Base-by-base conservation (phyloP, 2,888 invertebrate species). In the Cerceris ruficornis region DNA sequence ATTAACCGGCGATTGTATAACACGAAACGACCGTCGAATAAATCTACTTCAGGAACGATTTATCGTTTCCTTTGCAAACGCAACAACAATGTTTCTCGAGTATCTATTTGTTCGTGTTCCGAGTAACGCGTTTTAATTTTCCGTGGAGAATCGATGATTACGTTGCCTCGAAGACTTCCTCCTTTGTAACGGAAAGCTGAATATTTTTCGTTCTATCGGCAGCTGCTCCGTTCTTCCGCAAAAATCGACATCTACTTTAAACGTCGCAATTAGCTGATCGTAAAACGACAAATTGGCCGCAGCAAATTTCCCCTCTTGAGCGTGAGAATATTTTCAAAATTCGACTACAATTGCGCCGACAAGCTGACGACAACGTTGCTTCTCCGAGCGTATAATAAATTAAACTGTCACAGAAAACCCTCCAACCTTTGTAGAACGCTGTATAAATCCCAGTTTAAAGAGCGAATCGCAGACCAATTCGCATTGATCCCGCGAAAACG, bases 381-480 rank as follows among this genome's bases (percentile, higher is more conserved):
- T 28, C 28, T 28, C 28, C 28, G 28, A 28, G 28, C 2, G 2
- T 2, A 28, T 28, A 1, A 4, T 28, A 1, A 28, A 28, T 28
- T 28, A 28, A 28, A 28, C 2, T 28, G 2, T 4, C 28, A 28
- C 28, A 28, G 28, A 28, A 28, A 28, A 28, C 4, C 28, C 28
- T 28, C 28, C 28, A 28, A 4, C 28, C 28, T 28, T 4, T 28
- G 4, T 28, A 28, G 28, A 28, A 4, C 28, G 4, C 28, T 4
- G 28, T 28, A 28, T 28, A 28, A 28, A 28, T 28, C 28, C 28
- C 28, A 28, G 1, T 28, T 28, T 28, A 28, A 28, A 28, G 28
- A 72, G 73, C 58, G 49, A 67, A 42, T 13, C 76, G 75, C 75
- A 8, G 50, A 64, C 52, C 73, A 69, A 79, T 80, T 80, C 14